These are phyloP conservation scores for Apis florea DNA, from an alignment of 1,140 invertebrate genomes.

Conservation along the genomic window DNA sequence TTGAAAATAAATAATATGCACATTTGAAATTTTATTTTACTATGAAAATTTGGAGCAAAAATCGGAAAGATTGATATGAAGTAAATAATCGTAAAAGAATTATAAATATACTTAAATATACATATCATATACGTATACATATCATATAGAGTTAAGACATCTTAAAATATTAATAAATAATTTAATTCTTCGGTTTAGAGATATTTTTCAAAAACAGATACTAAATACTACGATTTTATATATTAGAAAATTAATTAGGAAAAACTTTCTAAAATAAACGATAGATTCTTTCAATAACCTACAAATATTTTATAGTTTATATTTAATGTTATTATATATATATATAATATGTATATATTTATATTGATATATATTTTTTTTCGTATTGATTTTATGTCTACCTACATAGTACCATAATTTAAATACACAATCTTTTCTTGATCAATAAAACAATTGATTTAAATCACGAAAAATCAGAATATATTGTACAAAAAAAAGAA, in stretches of 20 bases:
- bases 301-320: neutral
- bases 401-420: conserved; percentile 32
- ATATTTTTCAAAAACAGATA: neutral
- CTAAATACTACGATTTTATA: no score
- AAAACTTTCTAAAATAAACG: neutral
- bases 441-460: neutral
- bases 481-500: neutral
- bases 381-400: neutral
- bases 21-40: neutral
- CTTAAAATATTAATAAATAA: neutral
- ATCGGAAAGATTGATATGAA: no score
- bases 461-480: neutral
- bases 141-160: neutral
- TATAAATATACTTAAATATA: neutral
- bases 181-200: neutral
- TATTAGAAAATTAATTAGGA: neutral
- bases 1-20: neutral
- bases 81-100: no score
- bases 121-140: neutral
- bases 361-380: neutral
- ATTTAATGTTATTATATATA: neutral
- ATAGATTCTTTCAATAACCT: neutral
- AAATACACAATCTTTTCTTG: no score
- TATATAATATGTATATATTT: neutral
- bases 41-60: no score